These are phyloP conservation scores for Euplagia quadripunctaria DNA, from an alignment of 2,888 invertebrate species.

Conservation along the genomic window DNA sequence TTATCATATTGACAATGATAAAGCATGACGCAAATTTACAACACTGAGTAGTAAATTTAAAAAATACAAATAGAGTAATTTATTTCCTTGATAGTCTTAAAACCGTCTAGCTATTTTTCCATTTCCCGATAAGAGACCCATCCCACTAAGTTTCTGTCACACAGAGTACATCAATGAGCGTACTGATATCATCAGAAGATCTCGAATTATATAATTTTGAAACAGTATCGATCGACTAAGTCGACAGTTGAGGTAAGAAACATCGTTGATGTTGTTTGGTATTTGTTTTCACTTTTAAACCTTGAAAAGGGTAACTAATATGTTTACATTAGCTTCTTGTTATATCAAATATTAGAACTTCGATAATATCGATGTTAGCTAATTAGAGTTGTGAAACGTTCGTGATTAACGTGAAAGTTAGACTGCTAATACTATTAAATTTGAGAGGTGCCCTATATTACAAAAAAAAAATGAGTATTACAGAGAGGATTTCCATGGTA, in stretches of 20 bases:
- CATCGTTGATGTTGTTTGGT: background rate
- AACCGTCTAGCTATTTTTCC: no score
- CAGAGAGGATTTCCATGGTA: background rate
- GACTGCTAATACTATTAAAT: background rate
- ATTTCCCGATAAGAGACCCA: no score
- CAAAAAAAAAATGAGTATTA: background rate
- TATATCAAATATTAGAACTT: background rate
- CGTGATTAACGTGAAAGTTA: background rate
- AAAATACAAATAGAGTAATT: no score
- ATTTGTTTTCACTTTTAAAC: constrained; percentile 4
- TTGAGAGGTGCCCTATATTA: background rate
- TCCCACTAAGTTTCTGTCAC: background rate
- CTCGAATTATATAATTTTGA: background rate
- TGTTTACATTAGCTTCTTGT: background rate
- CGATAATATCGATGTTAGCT: constrained; percentile 1
- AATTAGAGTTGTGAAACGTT: background rate
- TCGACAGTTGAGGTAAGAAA: background rate
- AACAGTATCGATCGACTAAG: background rate
- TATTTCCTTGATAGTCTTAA: no score
- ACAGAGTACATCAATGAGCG: background rate
- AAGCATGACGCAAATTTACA: no score
- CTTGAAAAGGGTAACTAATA: background rate
- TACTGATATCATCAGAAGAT: background rate
- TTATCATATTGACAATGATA: no score
- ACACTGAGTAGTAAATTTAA: no score